Percentiles rank a stretch among this genome's conserved stretches.
Conservation (phyloP, 2,888 invertebrate species). For the Zygaena filipendulae region DNA sequence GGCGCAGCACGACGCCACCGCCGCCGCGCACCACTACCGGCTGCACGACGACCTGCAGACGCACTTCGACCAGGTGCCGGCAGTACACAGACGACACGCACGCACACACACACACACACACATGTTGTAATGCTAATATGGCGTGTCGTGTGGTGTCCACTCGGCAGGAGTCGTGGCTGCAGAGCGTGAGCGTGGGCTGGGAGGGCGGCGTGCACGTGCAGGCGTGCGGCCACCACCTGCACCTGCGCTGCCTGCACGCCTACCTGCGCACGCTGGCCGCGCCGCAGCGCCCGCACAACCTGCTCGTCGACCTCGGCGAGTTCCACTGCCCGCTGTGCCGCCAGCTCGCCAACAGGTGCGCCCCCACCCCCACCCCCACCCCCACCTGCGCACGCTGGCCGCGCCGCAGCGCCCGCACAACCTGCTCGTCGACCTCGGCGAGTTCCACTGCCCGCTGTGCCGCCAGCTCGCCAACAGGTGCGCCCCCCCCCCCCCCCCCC, state of each 20-base stretch:
- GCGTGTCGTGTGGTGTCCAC: too few relatives aligned
- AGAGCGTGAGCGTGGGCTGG: conserved; percentile 82
- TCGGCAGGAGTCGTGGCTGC: conserved; percentile 84
- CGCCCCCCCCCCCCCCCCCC: too few relatives aligned
- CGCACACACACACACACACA: conserved; percentile 17
- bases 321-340: conserved; percentile 96
- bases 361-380: conserved; percentile 82
- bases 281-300: conserved; percentile 79
- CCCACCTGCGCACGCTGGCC: conserved; percentile 73
- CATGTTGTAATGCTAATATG: not conserved
- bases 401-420: conserved; percentile 71
- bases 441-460: too few relatives aligned
- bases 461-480: too few relatives aligned
- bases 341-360: conserved; percentile 79
- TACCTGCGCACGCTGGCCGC: conserved; percentile 88
- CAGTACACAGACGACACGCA: too few relatives aligned
- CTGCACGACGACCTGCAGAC: conserved; percentile 79
- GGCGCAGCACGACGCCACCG: conserved; percentile 67
- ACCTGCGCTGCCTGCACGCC: conserved; percentile 92
- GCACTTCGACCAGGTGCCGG: conserved; percentile 83
- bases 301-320: conserved; percentile 79
- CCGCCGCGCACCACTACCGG: conserved; percentile 81
- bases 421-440: too few relatives aligned
- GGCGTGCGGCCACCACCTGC: conserved; percentile 97
- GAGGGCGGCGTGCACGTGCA: conserved; percentile 94